Evolutionary conservation across 2,888 invertebrate genomes (phyloP).

Genomic region (Drosophila niveifrons): DNA sequence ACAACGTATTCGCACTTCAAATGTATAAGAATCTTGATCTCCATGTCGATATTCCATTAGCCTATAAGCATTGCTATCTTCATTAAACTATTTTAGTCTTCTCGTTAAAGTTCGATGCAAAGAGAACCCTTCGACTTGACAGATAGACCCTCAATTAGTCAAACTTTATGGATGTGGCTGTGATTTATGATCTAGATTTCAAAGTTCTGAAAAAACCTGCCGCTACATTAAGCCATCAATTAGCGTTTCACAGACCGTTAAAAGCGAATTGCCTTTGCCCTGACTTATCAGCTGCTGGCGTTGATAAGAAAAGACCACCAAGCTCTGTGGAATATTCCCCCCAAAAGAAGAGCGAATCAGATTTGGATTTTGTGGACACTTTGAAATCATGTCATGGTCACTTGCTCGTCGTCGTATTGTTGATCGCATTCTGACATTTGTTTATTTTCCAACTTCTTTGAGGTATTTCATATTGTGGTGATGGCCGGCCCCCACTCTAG

Average conservation of each 20-base stretch:
- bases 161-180: conserved; percentile 38
- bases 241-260: conserved; percentile 8
- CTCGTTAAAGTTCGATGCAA: background rate
- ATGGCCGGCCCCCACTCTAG: conserved; percentile 27
- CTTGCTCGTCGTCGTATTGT: conserved; percentile 35
- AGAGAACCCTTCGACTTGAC: background rate
- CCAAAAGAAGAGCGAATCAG: background rate
- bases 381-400: conserved; percentile 55
- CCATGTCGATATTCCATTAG: background rate
- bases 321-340: conserved; percentile 5
- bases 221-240: conserved; percentile 38
- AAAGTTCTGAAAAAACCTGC: conserved; percentile 30
- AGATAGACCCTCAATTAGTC: conserved; percentile 51
- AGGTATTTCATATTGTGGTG: conserved; percentile 23
- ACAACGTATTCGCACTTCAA: no score
- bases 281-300: conserved; percentile 33
- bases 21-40: background rate
- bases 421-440: conserved; percentile 42
- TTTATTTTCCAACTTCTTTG: conserved; percentile 39
- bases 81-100: background rate
- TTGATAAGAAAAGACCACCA: conserved; percentile 42
- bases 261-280: conserved; percentile 13
- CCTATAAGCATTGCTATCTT: background rate
- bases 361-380: conserved; percentile 13
- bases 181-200: conserved; percentile 52